phyloP scores from a whole-genome alignment of 2,888 invertebrate species.

The Folsomia candida region DNA sequence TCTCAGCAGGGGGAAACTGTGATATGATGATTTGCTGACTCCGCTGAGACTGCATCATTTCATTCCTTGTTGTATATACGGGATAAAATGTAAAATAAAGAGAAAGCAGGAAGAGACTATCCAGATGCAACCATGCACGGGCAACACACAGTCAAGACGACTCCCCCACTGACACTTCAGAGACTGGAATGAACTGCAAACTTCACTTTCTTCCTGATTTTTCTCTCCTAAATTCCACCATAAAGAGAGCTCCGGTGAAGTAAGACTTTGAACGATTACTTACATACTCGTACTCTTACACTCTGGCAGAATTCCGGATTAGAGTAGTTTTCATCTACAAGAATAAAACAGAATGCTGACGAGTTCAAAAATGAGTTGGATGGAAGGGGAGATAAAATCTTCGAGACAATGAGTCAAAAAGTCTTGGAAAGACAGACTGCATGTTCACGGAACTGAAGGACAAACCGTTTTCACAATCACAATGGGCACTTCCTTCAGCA shows the following conservation, averaged over 20 bases:
- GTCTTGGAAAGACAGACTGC: no score
- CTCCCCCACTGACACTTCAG: constrained; percentile 10
- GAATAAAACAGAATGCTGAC: constrained; percentile 10
- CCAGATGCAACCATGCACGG: neutral
- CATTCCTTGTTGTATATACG: no score
- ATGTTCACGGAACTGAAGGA: no score
- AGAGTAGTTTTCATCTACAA: neutral
- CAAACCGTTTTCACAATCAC: no score
- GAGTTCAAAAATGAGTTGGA: neutral
- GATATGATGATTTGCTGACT: constrained; percentile 4
- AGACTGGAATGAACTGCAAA: constrained; percentile 11
- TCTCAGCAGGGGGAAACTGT: neutral
- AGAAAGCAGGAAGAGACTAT: neutral
- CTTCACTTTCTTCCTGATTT: neutral
- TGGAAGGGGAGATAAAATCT: constrained; percentile 1
- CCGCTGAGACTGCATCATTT: constrained; percentile 1
- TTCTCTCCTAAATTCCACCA: neutral
- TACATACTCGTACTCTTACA: no score
- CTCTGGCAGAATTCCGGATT: neutral
- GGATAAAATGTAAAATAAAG: neutral
- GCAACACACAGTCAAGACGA: neutral
- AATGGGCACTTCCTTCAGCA: no score
- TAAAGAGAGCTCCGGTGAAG: neutral
- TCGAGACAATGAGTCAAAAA: neutral
- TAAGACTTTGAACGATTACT: neutral